phyloP scores from a whole-genome alignment of 2,888 invertebrate genomes.

The Nebria salina region DNA sequence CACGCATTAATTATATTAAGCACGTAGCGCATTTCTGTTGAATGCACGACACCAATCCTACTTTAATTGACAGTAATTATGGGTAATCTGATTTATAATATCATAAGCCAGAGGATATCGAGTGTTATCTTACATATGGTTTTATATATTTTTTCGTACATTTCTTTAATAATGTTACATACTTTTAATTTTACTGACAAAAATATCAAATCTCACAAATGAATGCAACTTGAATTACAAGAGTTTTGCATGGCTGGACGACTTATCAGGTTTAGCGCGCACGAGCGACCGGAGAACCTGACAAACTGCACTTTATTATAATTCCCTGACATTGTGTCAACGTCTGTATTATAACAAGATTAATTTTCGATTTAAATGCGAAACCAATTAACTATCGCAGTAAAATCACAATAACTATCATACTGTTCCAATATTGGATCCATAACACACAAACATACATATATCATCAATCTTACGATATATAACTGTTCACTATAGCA shows the following conservation, averaged over 20 bases:
- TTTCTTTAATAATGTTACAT: too few species aligned
- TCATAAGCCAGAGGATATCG: not conserved
- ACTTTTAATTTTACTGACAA: too few species aligned
- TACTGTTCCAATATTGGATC: not conserved
- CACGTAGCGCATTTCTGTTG: not conserved
- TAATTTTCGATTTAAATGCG: not conserved
- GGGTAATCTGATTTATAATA: not conserved
- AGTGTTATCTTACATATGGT: not conserved
- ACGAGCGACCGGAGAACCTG: not conserved
- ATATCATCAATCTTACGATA: too few species aligned
- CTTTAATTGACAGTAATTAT: not conserved
- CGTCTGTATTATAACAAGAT: conserved; percentile 1
- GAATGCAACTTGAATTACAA: not conserved
- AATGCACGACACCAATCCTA: conserved; percentile 1
- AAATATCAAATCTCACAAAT: not conserved
- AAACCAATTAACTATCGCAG: not conserved
- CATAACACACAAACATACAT: not conserved
- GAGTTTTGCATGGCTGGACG: not conserved
- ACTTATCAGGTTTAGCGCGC: not conserved
- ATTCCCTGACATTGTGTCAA: not conserved
- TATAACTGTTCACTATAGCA: too few species aligned
- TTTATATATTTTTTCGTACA: not conserved
- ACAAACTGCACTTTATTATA: not conserved
- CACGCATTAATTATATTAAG: not conserved
- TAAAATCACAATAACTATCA: not conserved